Conservation (phyloP, 1,140 invertebrate genomes). For the Plectrocnemia conspersa region DNA sequence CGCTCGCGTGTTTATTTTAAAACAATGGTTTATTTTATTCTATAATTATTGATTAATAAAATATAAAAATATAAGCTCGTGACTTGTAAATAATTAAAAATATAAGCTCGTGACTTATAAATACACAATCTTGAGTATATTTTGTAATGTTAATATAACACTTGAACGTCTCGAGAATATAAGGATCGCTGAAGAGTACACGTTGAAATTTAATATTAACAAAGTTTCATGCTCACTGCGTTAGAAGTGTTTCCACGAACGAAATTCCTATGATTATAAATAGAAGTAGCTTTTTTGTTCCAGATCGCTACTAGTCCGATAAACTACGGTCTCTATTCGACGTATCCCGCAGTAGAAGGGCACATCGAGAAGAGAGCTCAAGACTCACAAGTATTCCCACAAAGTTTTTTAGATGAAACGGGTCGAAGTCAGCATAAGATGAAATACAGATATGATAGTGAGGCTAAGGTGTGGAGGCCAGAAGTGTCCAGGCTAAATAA, state of each 20-base stretch:
- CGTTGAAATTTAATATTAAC: no score
- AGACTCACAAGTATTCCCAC: slow-evolving; percentile 33
- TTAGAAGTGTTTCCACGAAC: neutral
- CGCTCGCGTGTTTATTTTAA: no score
- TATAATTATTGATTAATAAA: no score
- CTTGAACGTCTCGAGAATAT: no score
- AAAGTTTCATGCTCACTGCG: no score
- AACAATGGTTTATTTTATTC: no score
- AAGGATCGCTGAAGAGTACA: no score
- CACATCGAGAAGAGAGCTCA: slow-evolving; percentile 41
- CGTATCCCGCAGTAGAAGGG: slow-evolving; percentile 34
- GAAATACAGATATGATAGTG: slow-evolving; percentile 30
- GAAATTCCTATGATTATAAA: slow-evolving; percentile 25
- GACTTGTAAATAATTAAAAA: no score
- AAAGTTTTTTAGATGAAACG: slow-evolving; percentile 12
- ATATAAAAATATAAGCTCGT: no score
- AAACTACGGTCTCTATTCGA: slow-evolving; percentile 48
- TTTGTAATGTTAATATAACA: no score
- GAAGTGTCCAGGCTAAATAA: slow-evolving; percentile 18
- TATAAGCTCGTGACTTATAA: no score
- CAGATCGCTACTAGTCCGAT: slow-evolving; percentile 52
- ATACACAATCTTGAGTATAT: no score
- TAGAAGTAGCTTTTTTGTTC: slow-evolving; percentile 51
- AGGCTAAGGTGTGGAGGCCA: slow-evolving; percentile 27
- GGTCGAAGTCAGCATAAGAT: slow-evolving; percentile 17